Percentiles rank a stretch among this genome's conserved stretches.
These are phyloP conservation scores for Setophaga coronata DNA, from an alignment of 2,113 vertebrate species.

Conservation along the genomic window DNA sequence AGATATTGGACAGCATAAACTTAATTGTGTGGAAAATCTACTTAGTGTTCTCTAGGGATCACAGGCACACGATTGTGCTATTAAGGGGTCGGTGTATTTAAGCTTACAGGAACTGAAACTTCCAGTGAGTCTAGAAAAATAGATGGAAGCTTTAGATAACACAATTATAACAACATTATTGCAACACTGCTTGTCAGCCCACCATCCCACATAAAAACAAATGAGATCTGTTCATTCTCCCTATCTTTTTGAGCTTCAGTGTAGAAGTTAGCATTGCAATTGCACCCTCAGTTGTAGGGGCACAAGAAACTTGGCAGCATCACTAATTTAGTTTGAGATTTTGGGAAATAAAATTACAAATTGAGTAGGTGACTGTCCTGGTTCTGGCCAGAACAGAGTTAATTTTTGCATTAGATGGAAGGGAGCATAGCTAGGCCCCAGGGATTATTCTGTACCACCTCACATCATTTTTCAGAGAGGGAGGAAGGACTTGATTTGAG, in stretches of 20 bases:
- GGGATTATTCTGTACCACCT: neutral
- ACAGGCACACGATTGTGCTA: slow-evolving; percentile 3
- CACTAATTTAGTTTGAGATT: neutral
- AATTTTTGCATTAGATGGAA: neutral
- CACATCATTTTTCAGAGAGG: neutral
- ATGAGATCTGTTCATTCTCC: neutral
- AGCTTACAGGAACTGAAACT: slow-evolving; percentile 31
- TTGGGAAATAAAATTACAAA: neutral
- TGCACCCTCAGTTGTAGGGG: neutral
- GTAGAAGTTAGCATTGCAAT: neutral
- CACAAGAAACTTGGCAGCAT: neutral
- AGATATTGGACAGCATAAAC: neutral
- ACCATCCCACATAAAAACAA: neutral
- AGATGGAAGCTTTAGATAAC: slow-evolving; percentile 50
- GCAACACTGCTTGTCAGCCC: neutral
- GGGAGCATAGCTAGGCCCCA: neutral
- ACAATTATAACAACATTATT: neutral
- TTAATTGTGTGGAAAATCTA: slow-evolving; percentile 50
- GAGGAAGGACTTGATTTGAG: neutral
- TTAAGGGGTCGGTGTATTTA: slow-evolving; percentile 7
- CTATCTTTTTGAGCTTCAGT: neutral
- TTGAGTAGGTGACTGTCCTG: neutral
- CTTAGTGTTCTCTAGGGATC: slow-evolving; percentile 22
- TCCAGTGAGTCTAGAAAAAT: slow-evolving; percentile 15
- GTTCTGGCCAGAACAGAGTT: neutral